These are phyloP conservation scores for Drosophila leontia DNA, from an alignment of 1,140 invertebrate genomes.

Conservation along the genomic window DNA sequence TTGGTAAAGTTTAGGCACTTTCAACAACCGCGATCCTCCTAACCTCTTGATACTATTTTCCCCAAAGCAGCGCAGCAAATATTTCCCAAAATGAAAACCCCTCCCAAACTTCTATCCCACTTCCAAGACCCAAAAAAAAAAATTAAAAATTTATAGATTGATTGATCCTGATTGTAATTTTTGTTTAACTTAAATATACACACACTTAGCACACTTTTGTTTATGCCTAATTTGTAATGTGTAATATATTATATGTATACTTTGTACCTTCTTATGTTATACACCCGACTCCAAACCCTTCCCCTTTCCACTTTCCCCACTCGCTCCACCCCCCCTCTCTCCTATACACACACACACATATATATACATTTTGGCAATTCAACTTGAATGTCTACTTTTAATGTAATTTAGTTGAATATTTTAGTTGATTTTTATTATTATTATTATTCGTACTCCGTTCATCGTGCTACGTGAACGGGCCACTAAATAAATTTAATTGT, in stretches of 20 bases:
- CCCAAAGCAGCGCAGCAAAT: slow-evolving; percentile 57
- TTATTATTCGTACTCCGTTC: slow-evolving; percentile 71
- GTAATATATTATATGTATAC: slow-evolving; percentile 78
- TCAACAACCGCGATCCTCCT: slow-evolving; percentile 38
- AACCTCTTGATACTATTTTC: slow-evolving; percentile 5
- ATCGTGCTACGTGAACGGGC: slow-evolving; percentile 44
- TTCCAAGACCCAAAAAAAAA: not conserved
- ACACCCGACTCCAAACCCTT: slow-evolving; percentile 42
- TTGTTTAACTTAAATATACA: slow-evolving; percentile 51
- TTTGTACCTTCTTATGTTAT: slow-evolving; percentile 79
- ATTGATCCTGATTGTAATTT: slow-evolving; percentile 45
- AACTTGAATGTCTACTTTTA: slow-evolving; percentile 75
- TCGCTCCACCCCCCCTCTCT: slow-evolving; percentile 8
- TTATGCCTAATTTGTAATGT: slow-evolving; percentile 76
- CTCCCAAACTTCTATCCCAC: slow-evolving; percentile 11
- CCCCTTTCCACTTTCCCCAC: slow-evolving; percentile 3
- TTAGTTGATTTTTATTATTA: slow-evolving; percentile 84
- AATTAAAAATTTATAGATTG: slow-evolving; percentile 41
- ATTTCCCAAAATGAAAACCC: slow-evolving; percentile 29
- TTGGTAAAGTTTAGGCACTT: slow-evolving; percentile 79
- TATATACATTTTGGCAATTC: slow-evolving; percentile 63
- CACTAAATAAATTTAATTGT: slow-evolving; percentile 80
- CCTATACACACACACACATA: slow-evolving; percentile 1
- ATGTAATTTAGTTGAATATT: slow-evolving; percentile 85
- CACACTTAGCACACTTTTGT: slow-evolving; percentile 74